phyloP scores from a whole-genome alignment of 2,797 vertebrate genomes.

The Poecilia velifera region DNA sequence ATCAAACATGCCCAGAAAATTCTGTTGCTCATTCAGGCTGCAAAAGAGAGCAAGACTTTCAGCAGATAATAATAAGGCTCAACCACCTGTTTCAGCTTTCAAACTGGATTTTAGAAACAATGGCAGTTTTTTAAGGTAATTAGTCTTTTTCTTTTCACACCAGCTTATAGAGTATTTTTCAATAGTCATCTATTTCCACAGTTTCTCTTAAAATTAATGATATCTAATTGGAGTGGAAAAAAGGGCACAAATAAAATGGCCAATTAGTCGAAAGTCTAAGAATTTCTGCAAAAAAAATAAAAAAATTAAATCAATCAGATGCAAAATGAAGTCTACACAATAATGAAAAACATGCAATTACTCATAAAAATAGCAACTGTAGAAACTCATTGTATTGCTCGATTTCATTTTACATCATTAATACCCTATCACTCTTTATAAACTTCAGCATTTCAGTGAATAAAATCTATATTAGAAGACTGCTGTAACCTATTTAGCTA shows the following conservation, averaged over 20 bases:
- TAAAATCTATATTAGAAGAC: background rate
- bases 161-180: background rate
- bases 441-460: background rate
- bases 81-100: background rate
- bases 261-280: background rate
- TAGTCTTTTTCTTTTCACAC: background rate
- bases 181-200: background rate
- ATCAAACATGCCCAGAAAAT: background rate
- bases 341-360: background rate
- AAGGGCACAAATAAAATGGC: background rate
- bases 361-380: background rate
- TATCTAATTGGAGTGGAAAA: background rate
- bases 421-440: background rate
- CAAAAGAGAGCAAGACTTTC: background rate
- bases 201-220: background rate
- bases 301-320: background rate
- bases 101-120: background rate
- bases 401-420: background rate
- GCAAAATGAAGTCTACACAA: background rate
- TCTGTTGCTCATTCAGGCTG: background rate
- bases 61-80: background rate
- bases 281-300: background rate
- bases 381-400: background rate
- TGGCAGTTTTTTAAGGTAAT: background rate
- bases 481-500: background rate